Percentiles rank a stretch among this genome's conserved stretches.
These are phyloP conservation scores for Bucorvus abyssinicus DNA, from an alignment of 2,797 vertebrate genomes.

Conservation along the genomic window DNA sequence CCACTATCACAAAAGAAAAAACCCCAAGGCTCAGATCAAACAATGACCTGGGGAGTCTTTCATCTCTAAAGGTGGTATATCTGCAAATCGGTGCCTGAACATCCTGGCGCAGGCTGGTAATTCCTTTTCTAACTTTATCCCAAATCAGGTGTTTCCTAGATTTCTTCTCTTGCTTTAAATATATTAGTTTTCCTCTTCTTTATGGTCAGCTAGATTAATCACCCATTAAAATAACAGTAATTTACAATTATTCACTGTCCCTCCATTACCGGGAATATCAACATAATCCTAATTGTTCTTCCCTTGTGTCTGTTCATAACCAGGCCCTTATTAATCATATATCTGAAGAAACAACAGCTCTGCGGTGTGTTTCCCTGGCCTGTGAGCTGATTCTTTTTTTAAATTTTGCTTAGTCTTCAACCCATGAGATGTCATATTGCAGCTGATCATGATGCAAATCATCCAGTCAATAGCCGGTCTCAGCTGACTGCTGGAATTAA, in stretches of 20 bases:
- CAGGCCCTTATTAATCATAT: not conserved
- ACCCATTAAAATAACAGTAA: not conserved
- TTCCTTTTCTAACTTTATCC: not conserved
- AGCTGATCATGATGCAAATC: not conserved
- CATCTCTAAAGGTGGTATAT: not conserved
- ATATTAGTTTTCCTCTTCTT: not conserved
- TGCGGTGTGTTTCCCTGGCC: not conserved
- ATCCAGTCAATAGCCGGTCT: not conserved
- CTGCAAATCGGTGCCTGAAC: not conserved
- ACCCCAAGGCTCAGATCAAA: not conserved
- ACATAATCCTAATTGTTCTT: not conserved
- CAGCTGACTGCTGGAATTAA: not conserved
- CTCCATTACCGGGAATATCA: not conserved
- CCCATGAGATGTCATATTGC: not conserved
- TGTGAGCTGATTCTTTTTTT: not conserved
- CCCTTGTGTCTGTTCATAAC: not conserved
- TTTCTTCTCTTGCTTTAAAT: not conserved
- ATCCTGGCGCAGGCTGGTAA: not conserved
- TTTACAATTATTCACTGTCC: not conserved
- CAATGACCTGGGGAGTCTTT: not conserved
- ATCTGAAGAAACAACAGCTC: not conserved
- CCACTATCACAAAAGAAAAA: not conserved
- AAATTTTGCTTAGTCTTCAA: not conserved
- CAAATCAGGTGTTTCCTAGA: not conserved
- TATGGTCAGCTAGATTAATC: not conserved